A percentile compares a stretch with the other conserved stretches of the same genome.
Evolutionary conservation across 2,888 invertebrate genomes (phyloP).

Genomic region (Parnassius smintheus): DNA sequence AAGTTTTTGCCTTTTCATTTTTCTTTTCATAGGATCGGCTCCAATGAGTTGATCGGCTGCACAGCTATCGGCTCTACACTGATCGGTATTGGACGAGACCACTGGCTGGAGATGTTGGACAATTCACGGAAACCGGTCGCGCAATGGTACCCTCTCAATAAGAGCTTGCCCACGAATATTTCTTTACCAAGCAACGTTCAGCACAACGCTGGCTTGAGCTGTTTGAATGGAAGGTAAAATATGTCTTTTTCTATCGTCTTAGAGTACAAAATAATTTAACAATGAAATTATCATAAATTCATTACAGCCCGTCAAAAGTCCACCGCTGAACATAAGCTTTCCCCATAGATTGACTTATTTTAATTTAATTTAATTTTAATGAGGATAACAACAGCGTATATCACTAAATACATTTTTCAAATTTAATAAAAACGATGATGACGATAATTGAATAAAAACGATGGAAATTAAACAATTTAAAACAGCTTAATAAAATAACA

Average conservation of each 20-base stretch:
- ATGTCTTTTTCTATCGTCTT: neutral
- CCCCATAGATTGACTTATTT: too few relatives aligned
- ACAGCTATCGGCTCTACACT: slow-evolving; percentile 89
- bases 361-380: too few relatives aligned
- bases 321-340: too few relatives aligned
- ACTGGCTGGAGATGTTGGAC: slow-evolving; percentile 92
- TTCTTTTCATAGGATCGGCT: slow-evolving; percentile 85
- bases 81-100: slow-evolving; percentile 89
- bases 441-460: too few relatives aligned
- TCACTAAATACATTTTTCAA: too few relatives aligned
- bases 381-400: too few relatives aligned
- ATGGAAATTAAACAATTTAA: too few relatives aligned
- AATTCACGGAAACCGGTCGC: slow-evolving; percentile 91
- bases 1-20: neutral
- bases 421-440: too few relatives aligned
- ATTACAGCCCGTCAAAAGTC: too few relatives aligned
- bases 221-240: slow-evolving; percentile 84
- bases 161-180: slow-evolving; percentile 84
- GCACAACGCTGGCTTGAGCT: slow-evolving; percentile 83
- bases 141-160: slow-evolving; percentile 90
- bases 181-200: slow-evolving; percentile 77
- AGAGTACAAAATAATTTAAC: too few relatives aligned
- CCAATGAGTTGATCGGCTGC: slow-evolving; percentile 93
- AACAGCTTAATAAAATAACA: too few relatives aligned
- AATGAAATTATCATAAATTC: too few relatives aligned